Base-by-base conservation (phyloP, 2,797 vertebrate species). In the Mastacembelus armatus region DNA sequence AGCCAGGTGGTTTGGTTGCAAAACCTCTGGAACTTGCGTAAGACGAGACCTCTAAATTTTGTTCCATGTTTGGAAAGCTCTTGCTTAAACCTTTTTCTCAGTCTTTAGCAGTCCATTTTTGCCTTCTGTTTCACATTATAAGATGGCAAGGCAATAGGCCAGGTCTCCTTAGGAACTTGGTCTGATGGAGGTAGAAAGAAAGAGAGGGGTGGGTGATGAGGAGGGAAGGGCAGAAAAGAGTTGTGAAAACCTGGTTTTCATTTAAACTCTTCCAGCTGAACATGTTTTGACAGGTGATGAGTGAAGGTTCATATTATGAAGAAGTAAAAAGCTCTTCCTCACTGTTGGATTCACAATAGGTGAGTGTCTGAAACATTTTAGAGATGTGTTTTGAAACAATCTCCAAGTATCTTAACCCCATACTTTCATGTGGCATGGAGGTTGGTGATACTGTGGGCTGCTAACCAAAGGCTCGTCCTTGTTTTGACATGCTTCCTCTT, bases 241-340 rank as follows among this genome's bases (percentile, higher is more conserved):
- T 59, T 71, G 39, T 54, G 63, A 84, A 81, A 92, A 92, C 74
- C 88, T 90, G 90, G 78, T 80, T 69, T 84, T 80, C 74, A 76
- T 91, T 86, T 83, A 78, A 88, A 43, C 45, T 84, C 78, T 74
- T 89, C 75, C 89, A 91, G 85, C 85, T 91, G 85, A 74, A 78
- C 43, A 56, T 92, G 89, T 93, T 93, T 90, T 89, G 87, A 93
- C 92, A 93, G 91, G 88, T 92, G 89, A 93, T 55, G 14, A 66
- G 77, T 32, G 48, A 85, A 82, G 78, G 87, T 84, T 88, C 67
- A 69, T 80, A 84, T 88, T 87, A 83, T 75, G 76, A 86, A 82
- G 70, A 89, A 84, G 88, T 87, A n/a, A 61, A 78, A 81, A 76
- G 44, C 68, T 84, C 60, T 54, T 76, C 56, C 75, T 70, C 62